A percentile compares a stretch with the other conserved stretches of the same genome.
Evolutionary conservation across 2,888 invertebrate species (phyloP).

Genomic region (Belgica antarctica): DNA sequence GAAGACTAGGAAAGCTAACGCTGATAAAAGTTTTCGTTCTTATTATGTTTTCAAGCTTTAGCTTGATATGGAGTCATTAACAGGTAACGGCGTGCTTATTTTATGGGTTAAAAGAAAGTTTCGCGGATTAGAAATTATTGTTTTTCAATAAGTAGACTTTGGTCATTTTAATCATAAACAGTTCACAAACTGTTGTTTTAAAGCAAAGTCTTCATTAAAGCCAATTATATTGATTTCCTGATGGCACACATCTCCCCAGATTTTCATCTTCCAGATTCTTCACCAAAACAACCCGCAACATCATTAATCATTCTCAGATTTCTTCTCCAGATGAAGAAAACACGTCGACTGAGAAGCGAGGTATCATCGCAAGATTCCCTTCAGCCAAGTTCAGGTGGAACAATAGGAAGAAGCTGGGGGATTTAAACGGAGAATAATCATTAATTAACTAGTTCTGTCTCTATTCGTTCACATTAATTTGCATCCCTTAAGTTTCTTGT

Average conservation of each 20-base stretch:
- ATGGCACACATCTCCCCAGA: background rate
- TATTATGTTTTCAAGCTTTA: too few relatives aligned
- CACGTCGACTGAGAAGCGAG: slow-evolving; percentile 29
- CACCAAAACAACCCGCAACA: slow-evolving; percentile 26
- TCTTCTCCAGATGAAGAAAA: slow-evolving; percentile 18
- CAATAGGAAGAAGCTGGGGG: background rate
- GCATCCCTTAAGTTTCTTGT: background rate
- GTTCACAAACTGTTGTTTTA: too few relatives aligned
- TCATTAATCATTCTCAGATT: slow-evolving; percentile 40
- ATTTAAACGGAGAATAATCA: slow-evolving; percentile 27
- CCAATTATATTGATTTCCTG: slow-evolving; percentile 35
- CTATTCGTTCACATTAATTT: background rate
- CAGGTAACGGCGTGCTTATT: too few relatives aligned
- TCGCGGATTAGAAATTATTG: too few relatives aligned
- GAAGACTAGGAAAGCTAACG: too few relatives aligned
- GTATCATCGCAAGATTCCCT: slow-evolving; percentile 22
- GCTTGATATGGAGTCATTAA: too few relatives aligned
- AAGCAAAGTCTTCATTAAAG: slow-evolving; percentile 15
- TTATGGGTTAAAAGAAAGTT: too few relatives aligned
- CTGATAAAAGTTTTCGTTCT: too few relatives aligned
- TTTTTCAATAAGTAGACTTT: too few relatives aligned
- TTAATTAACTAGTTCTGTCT: slow-evolving; percentile 41
- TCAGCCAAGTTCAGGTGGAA: slow-evolving; percentile 9
- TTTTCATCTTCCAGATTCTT: background rate
- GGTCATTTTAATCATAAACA: too few relatives aligned